phyloP scores from a whole-genome alignment of 2,113 vertebrate species.

The Ramphastos sulfuratus region DNA sequence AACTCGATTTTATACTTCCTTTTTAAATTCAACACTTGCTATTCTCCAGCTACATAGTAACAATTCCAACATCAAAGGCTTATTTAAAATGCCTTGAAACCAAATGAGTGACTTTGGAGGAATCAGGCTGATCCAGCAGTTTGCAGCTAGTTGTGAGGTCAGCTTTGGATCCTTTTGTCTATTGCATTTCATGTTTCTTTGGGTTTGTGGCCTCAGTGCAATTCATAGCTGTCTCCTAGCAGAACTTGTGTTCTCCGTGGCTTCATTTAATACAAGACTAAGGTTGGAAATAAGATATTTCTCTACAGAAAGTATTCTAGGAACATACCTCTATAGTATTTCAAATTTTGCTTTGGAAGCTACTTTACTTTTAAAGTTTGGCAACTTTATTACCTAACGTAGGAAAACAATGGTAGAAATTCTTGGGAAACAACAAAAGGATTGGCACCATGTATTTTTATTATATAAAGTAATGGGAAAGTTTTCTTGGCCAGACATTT shows the following conservation, averaged over 20 bases:
- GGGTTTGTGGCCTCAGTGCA: background rate
- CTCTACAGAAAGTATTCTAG: background rate
- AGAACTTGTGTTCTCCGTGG: background rate
- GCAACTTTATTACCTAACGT: background rate
- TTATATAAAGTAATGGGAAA: background rate
- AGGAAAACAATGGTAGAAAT: background rate
- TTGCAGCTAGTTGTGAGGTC: constrained; percentile 1
- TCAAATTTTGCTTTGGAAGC: background rate
- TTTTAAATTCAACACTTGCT: constrained; percentile 8
- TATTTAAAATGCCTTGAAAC: constrained; percentile 22
- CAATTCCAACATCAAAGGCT: constrained; percentile 22
- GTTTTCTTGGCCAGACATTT: background rate
- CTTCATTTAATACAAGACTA: background rate
- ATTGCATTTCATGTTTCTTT: background rate
- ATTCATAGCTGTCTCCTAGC: background rate
- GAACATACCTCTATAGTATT: background rate
- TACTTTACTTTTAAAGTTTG: background rate
- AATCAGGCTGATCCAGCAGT: constrained; percentile 16
- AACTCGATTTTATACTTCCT: background rate
- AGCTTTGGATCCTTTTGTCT: background rate
- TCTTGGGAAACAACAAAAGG: background rate
- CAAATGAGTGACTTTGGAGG: constrained; percentile 19
- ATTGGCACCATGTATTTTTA: background rate
- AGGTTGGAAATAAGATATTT: background rate
- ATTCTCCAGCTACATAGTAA: background rate